Base-by-base conservation (phyloP, 2,797 vertebrate species). In the Momotus momota region DNA sequence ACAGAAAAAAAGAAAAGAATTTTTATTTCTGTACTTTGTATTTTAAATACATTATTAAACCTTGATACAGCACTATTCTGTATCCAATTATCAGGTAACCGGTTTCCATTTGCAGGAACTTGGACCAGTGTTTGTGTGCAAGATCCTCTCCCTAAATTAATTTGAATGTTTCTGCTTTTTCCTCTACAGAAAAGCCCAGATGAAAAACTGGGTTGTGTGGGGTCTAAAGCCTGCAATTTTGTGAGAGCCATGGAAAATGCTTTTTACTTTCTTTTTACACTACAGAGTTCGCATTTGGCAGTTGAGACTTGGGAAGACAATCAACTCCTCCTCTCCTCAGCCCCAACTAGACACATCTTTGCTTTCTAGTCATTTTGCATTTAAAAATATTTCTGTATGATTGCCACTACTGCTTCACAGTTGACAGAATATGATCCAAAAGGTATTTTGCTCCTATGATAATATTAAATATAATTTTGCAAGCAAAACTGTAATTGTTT, bases 11-110 rank as follows among this genome's bases (percentile, higher is more conserved):
- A 98, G 94, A 97, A 97, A 97, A 97, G 96, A 97, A 97, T 97
- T 98, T 98, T 98, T 98, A 98, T 98, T 98, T 97, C 96, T 97
- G 95, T 96, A 97, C 97, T 98, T 98, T 97, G 96, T 98, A 98
- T 98, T 98, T 98, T 97, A 97, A 97, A 97, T 97, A 97, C 97
- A 87, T 97, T 98, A 98, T 97, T 98, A 97, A 98, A 98, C 95
- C 96, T 96, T 97, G 88, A 97, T 96, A 91, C 93, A 97, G 96
- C 89, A 96, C 93, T 97, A 97, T 97, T 91, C 97, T 97, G 93
- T 97, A 97, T 90, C 98, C 97, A 98, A 97, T 98, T 98, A 98
- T 85, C 96, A 97, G 96, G 91, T 75, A 92, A 97, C 95, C 95
- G 95, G 94, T 97, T 95, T 79, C 93, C 95, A 97, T 97, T 94